A percentile compares a stretch with the other conserved stretches of the same genome.
Conservation (phyloP, 2,888 invertebrate species). For the Ormyrus nitidulus region DNA sequence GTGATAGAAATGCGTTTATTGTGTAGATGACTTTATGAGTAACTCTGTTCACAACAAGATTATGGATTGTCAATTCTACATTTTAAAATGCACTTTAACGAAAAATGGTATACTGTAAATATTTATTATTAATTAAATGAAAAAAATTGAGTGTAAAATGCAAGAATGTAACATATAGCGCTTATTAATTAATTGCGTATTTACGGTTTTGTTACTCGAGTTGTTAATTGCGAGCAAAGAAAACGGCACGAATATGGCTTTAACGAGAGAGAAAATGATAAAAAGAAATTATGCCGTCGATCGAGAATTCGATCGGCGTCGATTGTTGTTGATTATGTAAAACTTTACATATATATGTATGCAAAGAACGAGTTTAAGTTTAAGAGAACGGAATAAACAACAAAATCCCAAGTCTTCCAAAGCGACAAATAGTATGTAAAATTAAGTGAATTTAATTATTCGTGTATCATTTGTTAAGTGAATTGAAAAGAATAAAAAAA, state of each 20-base stretch:
- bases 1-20: conserved; percentile 57
- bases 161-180: conserved; percentile 41
- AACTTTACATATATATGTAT: conserved; percentile 31
- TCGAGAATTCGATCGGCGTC: conserved; percentile 11
- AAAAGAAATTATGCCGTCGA: conserved; percentile 36
- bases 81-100: conserved; percentile 48
- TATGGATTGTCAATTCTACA: conserved; percentile 52
- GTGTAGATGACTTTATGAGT: conserved; percentile 45
- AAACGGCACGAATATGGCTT: conserved; percentile 52
- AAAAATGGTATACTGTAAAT: conserved; percentile 41
- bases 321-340: conserved; percentile 51
- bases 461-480: conserved; percentile 7
- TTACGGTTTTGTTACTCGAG: conserved; percentile 49
- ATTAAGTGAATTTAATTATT: conserved; percentile 36
- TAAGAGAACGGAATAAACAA: conserved; percentile 59
- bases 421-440: conserved; percentile 37
- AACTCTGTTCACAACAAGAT: conserved; percentile 40
- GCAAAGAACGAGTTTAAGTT: conserved; percentile 28
- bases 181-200: conserved; percentile 33
- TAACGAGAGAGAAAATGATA: conserved; percentile 26
- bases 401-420: conserved; percentile 73
- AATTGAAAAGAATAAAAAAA: conserved; percentile 20
- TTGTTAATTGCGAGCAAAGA: conserved; percentile 46
- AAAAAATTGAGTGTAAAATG: conserved; percentile 32
- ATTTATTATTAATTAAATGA: conserved; percentile 35